Base-by-base conservation (phyloP, 2,113 vertebrate genomes). In the Gallinago media region DNA sequence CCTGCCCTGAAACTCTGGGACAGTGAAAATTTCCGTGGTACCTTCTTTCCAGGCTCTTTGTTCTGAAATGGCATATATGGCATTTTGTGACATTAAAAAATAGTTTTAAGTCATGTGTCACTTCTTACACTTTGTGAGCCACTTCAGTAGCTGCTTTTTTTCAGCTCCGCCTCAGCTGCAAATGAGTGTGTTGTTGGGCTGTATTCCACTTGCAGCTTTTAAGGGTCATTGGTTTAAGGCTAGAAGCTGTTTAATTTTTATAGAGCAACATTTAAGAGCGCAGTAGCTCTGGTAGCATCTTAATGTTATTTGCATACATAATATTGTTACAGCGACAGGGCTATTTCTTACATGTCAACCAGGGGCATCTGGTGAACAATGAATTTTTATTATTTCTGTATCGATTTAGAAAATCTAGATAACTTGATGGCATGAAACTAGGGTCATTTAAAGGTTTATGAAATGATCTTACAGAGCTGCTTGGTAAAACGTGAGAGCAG, bases 341-440 rank as follows among this genome's bases (percentile, higher is more conserved):
- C 50, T 88, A 36, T 94, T 96, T 93, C 74, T 85, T 81, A 32
- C 42, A 21, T 63, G 70, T 92, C 76, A 87, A 21, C 66, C 10
- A 34, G 67, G 79, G 80, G 44, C 92, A 91, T 95, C 68, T 92
- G 84, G 78, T 72, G 63, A 91, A 65, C 77, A 76, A 80, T 95
- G 61, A 92, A 52, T 92, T 95, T 85, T 96, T 89, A 89, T 87
- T 95, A 88, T 71, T 95, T 81, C 61, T 83, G 4, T 93, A 65
- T 89, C 27, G 19, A 90, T 94, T 91, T 71, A 92, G 92, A 87
- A 79, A 82, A 92, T 67, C 38, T 88, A 84, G 77, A 32, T 88
- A 83, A 62, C 15, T 91, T 91, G 87, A 94, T 68, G 82, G 29
- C 23, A 15, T 77, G 63, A 89, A 91, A 78, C 38, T 78, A 50